Evolutionary conservation across 2,888 invertebrate genomes (phyloP).

Genomic region (Agriopis leucophaearia): DNA sequence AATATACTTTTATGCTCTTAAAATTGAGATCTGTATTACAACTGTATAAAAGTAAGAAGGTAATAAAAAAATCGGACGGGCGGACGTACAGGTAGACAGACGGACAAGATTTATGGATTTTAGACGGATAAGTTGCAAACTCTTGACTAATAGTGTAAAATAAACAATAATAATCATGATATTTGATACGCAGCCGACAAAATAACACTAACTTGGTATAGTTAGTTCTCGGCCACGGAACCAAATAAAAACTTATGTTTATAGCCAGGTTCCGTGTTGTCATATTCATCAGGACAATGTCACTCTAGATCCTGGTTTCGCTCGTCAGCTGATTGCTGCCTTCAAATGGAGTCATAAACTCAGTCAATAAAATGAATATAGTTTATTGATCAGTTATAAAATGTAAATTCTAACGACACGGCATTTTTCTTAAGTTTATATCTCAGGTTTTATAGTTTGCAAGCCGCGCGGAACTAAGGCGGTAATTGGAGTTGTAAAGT

Average conservation of each 20-base stretch:
- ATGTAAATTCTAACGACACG: slow-evolving; percentile 32
- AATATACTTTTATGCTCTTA: too few species aligned
- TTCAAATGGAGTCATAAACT: slow-evolving; percentile 30
- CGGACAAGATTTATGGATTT: too few species aligned
- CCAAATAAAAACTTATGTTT: not conserved
- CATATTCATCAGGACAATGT: slow-evolving; percentile 15
- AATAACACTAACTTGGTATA: too few species aligned
- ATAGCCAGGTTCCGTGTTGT: slow-evolving; percentile 7
- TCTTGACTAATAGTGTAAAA: too few species aligned
- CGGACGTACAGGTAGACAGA: too few species aligned
- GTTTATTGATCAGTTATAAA: slow-evolving; percentile 32
- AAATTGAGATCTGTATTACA: too few species aligned
- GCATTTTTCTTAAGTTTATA: slow-evolving; percentile 32
- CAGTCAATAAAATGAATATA: slow-evolving; percentile 30
- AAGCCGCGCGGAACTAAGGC: slow-evolving; percentile 34
- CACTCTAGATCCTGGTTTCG: slow-evolving; percentile 27
- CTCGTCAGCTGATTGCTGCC: not conserved
- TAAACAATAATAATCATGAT: too few species aligned
- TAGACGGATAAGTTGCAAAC: too few species aligned
- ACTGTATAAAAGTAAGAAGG: too few species aligned
- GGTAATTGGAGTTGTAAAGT: slow-evolving; percentile 27
- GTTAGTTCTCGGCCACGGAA: not conserved
- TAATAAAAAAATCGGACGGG: too few species aligned
- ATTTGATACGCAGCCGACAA: too few species aligned
- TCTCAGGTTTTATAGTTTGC: slow-evolving; percentile 17